phyloP scores from a whole-genome alignment of 2,797 vertebrate species.

The Alca torda region DNA sequence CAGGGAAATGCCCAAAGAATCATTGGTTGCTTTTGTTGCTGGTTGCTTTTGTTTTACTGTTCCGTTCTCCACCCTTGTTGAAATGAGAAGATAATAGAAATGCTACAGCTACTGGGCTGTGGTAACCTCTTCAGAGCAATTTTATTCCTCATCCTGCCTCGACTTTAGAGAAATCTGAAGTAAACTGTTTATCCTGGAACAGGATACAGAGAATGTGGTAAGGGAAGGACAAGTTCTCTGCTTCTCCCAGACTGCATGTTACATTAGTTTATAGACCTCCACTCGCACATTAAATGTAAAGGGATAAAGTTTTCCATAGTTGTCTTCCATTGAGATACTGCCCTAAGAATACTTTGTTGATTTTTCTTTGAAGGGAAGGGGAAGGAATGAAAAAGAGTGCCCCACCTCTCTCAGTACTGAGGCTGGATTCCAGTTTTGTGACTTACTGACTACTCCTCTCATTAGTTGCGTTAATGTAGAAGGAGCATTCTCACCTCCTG shows the following conservation, averaged over 20 bases:
- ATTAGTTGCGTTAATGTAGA: neutral
- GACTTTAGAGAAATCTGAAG: neutral
- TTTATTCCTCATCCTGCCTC: neutral
- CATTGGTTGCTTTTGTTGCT: neutral
- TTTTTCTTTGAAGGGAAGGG: neutral
- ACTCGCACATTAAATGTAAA: neutral
- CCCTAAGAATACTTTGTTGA: neutral
- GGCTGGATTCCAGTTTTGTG: neutral
- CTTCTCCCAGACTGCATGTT: neutral
- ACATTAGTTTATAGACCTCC: neutral
- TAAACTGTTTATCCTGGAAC: neutral
- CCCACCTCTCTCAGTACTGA: neutral
- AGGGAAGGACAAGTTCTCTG: neutral
- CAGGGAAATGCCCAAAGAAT: neutral
- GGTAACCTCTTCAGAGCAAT: neutral
- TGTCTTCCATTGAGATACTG: neutral
- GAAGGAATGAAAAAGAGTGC: neutral
- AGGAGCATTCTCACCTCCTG: neutral
- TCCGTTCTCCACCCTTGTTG: neutral
- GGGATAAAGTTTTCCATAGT: neutral
- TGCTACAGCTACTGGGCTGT: neutral
- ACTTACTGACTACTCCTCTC: neutral
- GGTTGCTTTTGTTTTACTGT: neutral
- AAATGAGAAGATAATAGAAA: neutral
- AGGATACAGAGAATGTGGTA: neutral